Conservation (phyloP, 2,797 vertebrate genomes). For the Amblyraja radiata region DNA sequence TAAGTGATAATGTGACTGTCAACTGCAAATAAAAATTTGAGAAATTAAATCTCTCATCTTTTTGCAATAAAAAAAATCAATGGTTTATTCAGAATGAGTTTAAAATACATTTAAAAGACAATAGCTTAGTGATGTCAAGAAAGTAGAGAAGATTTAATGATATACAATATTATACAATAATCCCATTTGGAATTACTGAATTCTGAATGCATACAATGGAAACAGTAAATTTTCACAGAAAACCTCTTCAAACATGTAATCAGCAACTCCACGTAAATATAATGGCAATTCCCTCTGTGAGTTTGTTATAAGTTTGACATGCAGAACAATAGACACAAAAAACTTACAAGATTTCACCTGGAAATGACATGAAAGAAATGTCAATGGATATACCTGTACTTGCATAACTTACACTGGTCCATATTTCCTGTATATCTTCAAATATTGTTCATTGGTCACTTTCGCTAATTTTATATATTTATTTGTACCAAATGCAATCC, state of each 20-base stretch:
- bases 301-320: slow-evolving; percentile 23
- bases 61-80: not conserved
- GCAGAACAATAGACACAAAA: slow-evolving; percentile 30
- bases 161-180: not conserved
- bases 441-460: not conserved
- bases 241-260: slow-evolving; percentile 31
- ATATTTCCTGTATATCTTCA: not conserved
- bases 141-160: not conserved
- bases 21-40: not conserved
- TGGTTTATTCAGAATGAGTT: not conserved
- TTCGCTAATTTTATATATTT: not conserved
- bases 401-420: slow-evolving; percentile 24
- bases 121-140: not conserved
- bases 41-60: not conserved
- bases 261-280: slow-evolving; percentile 19
- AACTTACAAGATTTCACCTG: slow-evolving; percentile 4
- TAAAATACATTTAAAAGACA: not conserved
- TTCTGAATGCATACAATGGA: not conserved
- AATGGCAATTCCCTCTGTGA: slow-evolving; percentile 7
- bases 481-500: not conserved
- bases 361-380: slow-evolving; percentile 10
- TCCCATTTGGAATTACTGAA: not conserved
- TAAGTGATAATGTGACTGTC: not conserved
- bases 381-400: slow-evolving; percentile 18
- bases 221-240: slow-evolving; percentile 30